Conservation (phyloP, 2,888 invertebrate genomes). For the Eremobia ochroleuca region DNA sequence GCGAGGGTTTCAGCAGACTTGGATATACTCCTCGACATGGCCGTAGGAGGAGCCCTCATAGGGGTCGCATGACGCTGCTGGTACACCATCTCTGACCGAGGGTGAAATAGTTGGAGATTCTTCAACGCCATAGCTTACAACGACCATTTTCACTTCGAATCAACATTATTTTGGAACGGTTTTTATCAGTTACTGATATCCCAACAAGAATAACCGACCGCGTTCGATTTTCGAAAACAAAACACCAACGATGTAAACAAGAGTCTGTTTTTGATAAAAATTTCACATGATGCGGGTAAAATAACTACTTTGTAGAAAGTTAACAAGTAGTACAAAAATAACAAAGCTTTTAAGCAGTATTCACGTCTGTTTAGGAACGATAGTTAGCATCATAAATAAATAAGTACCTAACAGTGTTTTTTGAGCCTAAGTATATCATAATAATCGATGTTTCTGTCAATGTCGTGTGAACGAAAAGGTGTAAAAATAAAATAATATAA, state of each 20-base stretch:
- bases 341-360: neutral
- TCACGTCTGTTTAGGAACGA: constrained; percentile 22
- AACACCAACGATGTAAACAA: constrained; percentile 46
- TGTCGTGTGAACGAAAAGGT: constrained; percentile 72
- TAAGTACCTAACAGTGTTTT: constrained; percentile 52
- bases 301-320: constrained; percentile 54
- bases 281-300: constrained; percentile 65
- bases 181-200: constrained; percentile 44
- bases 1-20: constrained; percentile 86
- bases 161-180: constrained; percentile 39
- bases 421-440: constrained; percentile 61
- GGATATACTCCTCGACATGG: constrained; percentile 83
- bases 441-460: constrained; percentile 73
- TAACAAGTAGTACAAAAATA: constrained; percentile 27
- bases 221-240: constrained; percentile 41
- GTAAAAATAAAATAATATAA: constrained; percentile 28
- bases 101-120: constrained; percentile 84
- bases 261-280: constrained; percentile 66
- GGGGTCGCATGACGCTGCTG: constrained; percentile 83
- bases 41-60: constrained; percentile 84
- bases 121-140: constrained; percentile 83
- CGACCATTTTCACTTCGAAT: constrained; percentile 54
- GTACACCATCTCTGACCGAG: constrained; percentile 82
- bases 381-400: constrained; percentile 57
- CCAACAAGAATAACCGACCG: constrained; percentile 19